Base-by-base conservation (phyloP, 2,888 invertebrate genomes). In the Netelia fuscicornis region DNA sequence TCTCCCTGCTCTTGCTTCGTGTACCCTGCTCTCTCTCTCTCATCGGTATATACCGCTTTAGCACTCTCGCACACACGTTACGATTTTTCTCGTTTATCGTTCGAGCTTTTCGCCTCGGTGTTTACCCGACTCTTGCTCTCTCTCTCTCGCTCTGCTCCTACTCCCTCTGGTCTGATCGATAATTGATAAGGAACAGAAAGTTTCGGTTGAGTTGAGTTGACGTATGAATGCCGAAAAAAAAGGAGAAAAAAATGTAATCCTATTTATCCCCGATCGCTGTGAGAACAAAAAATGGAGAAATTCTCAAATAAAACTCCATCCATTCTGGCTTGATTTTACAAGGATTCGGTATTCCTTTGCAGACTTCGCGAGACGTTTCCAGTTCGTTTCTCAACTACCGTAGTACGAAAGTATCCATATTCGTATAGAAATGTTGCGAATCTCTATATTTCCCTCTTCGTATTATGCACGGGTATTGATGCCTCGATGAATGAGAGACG, bases 21-120 rank as follows among this genome's bases (percentile, higher is more conserved):
- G 17, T 20, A 80, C 83, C 74, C 58, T 60, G 48, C 23, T 48
- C 60, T 42, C 74, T 20, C 68, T 85, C 76, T 17, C 17, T 68
- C 68, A 23, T 37, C 54, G 25, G 76, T 77, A 44, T 67, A 23
- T 23, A 56, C 52, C 54, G 20, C 10, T 74, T 44, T 20, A 37
- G 20, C 48, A 52, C n/a, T n/a, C n/a, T 17, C 37, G 70, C 62
- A 48, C 68, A 8, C 37, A 65, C 82, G 64, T 76, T 58, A 76
- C 77, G 37, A 78, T 71, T 64, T 70, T 68, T 70, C 72, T 83
- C 70, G 56, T 70, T 83, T 77, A 75, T 62, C 74, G 30, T 75
- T 44, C 68, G 42, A 67, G 54, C 70, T 54, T 23, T 25, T 20
- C 42, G 54, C 44, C 23, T 10, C 30, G 60, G 6, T 71, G 60